Conservation (phyloP, 1,140 invertebrate genomes). For the Condylostylus longicornis region DNA sequence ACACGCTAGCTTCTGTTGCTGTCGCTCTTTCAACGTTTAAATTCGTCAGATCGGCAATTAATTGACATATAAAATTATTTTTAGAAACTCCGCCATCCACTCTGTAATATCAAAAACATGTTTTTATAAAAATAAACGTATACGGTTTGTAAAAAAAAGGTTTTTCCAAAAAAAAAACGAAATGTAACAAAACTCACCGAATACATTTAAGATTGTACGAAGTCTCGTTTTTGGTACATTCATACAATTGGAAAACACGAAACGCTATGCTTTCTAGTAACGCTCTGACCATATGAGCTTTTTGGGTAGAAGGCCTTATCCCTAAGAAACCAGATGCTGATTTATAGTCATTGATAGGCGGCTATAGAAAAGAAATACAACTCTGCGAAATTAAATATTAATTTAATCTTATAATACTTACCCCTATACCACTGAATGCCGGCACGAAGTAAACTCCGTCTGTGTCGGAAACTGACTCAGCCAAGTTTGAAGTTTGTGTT, state of each 20-base stretch:
- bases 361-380: slow-evolving; percentile 36
- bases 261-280: slow-evolving; percentile 80
- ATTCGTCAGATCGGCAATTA: slow-evolving; percentile 65
- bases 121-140: background rate
- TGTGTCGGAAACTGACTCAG: slow-evolving; percentile 52
- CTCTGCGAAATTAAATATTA: slow-evolving; percentile 6
- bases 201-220: slow-evolving; percentile 40
- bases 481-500: slow-evolving; percentile 51
- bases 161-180: background rate
- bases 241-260: slow-evolving; percentile 59
- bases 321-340: slow-evolving; percentile 76
- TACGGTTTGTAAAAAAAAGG: background rate
- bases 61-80: slow-evolving; percentile 80
- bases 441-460: slow-evolving; percentile 82
- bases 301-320: slow-evolving; percentile 60
- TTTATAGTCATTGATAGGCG: slow-evolving; percentile 71
- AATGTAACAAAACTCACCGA: slow-evolving; percentile 34
- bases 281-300: slow-evolving; percentile 63
- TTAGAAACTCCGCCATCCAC: slow-evolving; percentile 85
- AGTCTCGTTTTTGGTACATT: slow-evolving; percentile 51
- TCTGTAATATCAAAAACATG: slow-evolving; percentile 36
- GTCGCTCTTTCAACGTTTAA: slow-evolving; percentile 52
- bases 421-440: slow-evolving; percentile 79
- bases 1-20: slow-evolving; percentile 54
- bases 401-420: slow-evolving; percentile 32